Evolutionary conservation across 2,888 invertebrate species (phyloP), one percentile per base, ranked within the genome.

Genomic region (Microctonus brassicae): DNA sequence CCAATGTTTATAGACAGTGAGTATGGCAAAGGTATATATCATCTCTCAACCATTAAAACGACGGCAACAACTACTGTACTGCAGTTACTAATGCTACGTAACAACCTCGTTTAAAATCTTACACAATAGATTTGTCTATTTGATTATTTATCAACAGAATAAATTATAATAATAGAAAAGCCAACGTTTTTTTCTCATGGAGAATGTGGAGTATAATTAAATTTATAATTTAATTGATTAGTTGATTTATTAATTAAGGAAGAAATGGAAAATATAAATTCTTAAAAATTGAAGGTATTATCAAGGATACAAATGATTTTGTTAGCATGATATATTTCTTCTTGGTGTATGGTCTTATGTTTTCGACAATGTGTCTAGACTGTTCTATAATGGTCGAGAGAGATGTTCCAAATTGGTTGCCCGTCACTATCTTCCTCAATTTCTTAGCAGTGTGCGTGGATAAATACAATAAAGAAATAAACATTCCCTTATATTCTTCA

Each of bases 291-390:
- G 17, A 20, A 52, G 13, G 13, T 29, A 10, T 53, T 39, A 24
- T 53, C 53, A 64, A 34, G 53, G 53, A 24, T 53, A 53, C n/a
- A n/a, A n/a, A 33, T 5, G 2, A 17, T 5, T 17, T 33, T 39
- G 13, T 39, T 63, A 7, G 20, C 11, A 7, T 33, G 11, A 64
- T 5, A 34, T 13, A 26, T 33, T 39, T 55, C 62, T 61, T 36
- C 61, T 11, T 39, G 22, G 69, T 26, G 36, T 39, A 67, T 72
- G 74, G 82, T 76, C 83, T 79, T 78, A 84, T 83, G 85, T 85
- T 86, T 86, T 85, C 82, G 82, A 83, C 84, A 83, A 84, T 78
- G 82, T 83, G 76, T 73, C 83, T 84, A 84, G 80, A 78, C 80
- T 78, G 82, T 86, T 86, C 87, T 87, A 87, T 87, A 85, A 85